These are phyloP conservation scores for Pavo muticus DNA, from an alignment of 2,113 vertebrate genomes.

Conservation along the genomic window DNA sequence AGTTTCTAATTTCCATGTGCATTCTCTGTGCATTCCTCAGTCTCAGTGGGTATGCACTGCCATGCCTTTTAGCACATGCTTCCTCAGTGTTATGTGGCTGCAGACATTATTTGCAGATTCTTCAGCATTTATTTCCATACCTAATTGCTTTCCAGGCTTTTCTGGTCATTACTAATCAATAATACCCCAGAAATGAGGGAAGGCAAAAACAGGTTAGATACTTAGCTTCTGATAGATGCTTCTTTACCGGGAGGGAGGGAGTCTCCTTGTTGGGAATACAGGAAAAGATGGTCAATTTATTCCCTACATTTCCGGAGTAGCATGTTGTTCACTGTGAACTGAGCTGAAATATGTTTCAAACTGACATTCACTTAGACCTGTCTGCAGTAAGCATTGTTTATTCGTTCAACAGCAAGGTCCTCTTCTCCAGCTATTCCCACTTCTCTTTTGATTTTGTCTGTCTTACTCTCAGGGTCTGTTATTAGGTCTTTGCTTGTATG, in stretches of 20 bases:
- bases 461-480: not conserved
- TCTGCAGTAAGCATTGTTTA: not conserved
- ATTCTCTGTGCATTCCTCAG: not conserved
- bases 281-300: not conserved
- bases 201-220: not conserved
- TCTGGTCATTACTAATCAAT: not conserved
- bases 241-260: not conserved
- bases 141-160: not conserved
- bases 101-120: not conserved
- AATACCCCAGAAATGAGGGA: not conserved
- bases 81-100: not conserved
- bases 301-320: not conserved
- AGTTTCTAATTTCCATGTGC: not conserved
- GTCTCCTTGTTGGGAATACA: not conserved
- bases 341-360: not conserved
- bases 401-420: not conserved
- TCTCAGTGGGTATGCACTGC: not conserved
- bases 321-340: not conserved
- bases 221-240: not conserved
- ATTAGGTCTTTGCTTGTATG: not conserved
- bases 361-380: not conserved
- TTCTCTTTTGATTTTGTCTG: not conserved
- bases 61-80: not conserved
- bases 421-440: not conserved
- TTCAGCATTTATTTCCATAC: not conserved